These are phyloP conservation scores for Hemiscyllium ocellatum DNA, from an alignment of 2,113 vertebrate species.

Conservation along the genomic window DNA sequence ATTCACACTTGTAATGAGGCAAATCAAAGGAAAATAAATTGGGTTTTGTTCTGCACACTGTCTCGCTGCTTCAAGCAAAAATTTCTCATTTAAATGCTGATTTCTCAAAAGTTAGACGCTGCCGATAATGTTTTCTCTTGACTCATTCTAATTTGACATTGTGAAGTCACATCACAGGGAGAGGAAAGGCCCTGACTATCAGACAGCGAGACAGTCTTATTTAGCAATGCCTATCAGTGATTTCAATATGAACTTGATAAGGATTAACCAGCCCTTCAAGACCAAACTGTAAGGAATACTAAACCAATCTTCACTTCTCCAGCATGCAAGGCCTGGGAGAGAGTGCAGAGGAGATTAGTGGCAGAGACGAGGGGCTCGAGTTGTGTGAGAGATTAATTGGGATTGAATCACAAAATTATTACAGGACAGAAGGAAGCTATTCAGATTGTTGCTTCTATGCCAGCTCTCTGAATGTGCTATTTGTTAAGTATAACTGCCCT, in stretches of 20 bases:
- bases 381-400: neutral
- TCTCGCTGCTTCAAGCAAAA: neutral
- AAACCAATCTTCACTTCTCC: neutral
- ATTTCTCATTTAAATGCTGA: conserved; percentile 33
- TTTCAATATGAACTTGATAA: neutral
- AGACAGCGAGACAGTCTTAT: neutral
- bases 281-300: neutral
- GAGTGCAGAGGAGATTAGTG: neutral
- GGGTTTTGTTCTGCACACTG: neutral
- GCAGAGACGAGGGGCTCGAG: neutral
- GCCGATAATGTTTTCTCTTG: conserved; percentile 10
- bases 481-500: too few species aligned
- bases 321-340: neutral
- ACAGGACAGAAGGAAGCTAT: too few species aligned
- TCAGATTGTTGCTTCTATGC: too few species aligned
- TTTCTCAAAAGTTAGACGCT: neutral
- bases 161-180: neutral
- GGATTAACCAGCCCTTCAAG: neutral
- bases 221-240: neutral
- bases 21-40: conserved; percentile 33
- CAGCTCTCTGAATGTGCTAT: too few species aligned
- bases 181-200: neutral
- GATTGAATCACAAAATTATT: too few species aligned
- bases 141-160: conserved; percentile 32
- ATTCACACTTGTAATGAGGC: conserved; percentile 32